Evolutionary conservation across 2,113 vertebrate species (phyloP).

Genomic region (Cyphotilapia sp.): DNA sequence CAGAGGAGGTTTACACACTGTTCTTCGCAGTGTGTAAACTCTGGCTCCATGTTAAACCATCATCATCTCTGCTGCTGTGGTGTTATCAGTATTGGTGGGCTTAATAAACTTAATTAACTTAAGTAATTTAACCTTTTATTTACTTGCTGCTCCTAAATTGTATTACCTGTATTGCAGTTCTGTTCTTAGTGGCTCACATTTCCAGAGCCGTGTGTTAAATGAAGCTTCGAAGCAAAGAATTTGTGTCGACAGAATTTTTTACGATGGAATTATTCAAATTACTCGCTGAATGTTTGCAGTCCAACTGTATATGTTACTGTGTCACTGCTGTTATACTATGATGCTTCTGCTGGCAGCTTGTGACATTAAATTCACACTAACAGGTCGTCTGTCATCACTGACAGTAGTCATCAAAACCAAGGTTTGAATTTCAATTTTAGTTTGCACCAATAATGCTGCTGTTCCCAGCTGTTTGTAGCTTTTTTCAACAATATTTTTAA

Average conservation of each 20-base stretch:
- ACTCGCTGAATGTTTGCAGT: neutral
- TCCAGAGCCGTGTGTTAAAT: neutral
- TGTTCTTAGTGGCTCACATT: neutral
- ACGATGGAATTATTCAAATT: neutral
- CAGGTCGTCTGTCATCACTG: neutral
- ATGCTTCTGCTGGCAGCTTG: neutral
- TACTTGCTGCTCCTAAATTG: neutral
- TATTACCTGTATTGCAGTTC: neutral
- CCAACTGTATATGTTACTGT: neutral
- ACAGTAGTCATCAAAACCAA: neutral
- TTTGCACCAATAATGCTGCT: neutral
- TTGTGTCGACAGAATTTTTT: neutral
- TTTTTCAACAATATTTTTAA: neutral
- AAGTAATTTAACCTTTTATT: neutral
- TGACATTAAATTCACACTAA: neutral
- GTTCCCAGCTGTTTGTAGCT: neutral
- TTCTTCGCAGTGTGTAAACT: neutral
- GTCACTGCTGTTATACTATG: neutral
- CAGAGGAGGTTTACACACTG: neutral
- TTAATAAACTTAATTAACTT: neutral
- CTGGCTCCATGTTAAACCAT: neutral
- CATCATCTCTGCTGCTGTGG: neutral
- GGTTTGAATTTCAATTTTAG: neutral
- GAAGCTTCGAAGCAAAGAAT: neutral
- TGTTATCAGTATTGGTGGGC: accelerated